A percentile compares a stretch with the other conserved stretches of the same genome.
Conservation (phyloP, 2,888 invertebrate species). For the Agrochola circellaris region DNA sequence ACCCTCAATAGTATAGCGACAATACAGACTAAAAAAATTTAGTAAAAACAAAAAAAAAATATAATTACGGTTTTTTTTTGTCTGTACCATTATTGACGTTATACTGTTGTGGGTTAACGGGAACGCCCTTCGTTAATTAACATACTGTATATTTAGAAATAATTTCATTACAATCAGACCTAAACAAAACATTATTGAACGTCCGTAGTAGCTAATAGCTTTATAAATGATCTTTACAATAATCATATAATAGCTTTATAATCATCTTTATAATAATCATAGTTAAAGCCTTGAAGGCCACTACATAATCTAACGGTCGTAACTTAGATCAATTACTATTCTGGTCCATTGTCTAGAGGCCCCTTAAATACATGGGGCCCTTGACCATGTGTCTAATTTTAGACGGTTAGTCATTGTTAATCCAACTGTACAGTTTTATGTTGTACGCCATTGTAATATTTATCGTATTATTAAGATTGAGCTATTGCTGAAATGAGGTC, state of each 20-base stretch:
- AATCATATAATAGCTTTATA: constrained; percentile 7
- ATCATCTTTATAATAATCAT: constrained; percentile 8
- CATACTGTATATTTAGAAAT: no score
- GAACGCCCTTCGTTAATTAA: no score
- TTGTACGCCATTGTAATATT: background rate
- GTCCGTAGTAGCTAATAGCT: background rate
- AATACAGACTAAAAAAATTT: no score
- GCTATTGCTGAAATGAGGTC: background rate
- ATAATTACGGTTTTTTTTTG: no score
- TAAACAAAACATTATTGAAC: background rate
- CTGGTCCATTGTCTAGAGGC: constrained; percentile 30
- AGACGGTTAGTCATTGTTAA: constrained; percentile 25
- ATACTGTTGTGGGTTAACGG: no score
- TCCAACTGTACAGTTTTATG: background rate
- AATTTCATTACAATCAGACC: no score
- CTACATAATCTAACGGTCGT: background rate
- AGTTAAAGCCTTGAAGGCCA: constrained; percentile 1
- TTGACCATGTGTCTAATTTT: constrained; percentile 41
- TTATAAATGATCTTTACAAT: constrained; percentile 4
- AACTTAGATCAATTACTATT: constrained; percentile 21
- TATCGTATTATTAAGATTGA: constrained; percentile 4
- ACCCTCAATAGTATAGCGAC: no score
- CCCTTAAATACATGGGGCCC: constrained; percentile 6
- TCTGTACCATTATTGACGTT: no score
- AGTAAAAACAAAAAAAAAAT: no score